Evolutionary conservation across 2,888 invertebrate genomes (phyloP).

Genomic region (Ceriagrion tenellum): DNA sequence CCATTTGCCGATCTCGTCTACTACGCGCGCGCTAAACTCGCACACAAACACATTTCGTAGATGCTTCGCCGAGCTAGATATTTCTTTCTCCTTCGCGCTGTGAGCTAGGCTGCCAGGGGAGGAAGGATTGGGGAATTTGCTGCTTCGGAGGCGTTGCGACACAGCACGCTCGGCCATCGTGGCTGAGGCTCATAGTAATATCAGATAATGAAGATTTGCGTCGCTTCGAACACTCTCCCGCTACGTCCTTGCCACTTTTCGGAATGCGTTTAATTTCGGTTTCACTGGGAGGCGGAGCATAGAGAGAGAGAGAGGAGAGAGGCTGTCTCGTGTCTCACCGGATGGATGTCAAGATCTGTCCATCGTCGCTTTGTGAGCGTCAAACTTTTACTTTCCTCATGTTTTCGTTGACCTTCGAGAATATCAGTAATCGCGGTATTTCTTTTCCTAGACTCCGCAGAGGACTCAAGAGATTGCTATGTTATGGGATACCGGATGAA

Average conservation of each 20-base stretch:
- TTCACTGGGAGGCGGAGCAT: neutral
- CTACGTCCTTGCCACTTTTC: slow-evolving; percentile 11
- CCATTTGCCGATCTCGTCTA: slow-evolving; percentile 24
- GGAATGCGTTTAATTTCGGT: neutral
- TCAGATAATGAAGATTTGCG: slow-evolving; percentile 1
- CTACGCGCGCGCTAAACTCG: slow-evolving; percentile 20
- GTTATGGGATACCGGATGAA: neutral
- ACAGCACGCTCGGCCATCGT: neutral
- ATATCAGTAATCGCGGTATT: neutral
- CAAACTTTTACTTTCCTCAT: neutral
- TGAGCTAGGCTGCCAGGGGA: neutral
- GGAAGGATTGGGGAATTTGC: neutral
- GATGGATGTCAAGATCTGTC: neutral
- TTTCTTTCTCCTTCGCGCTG: neutral
- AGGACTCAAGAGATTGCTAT: neutral
- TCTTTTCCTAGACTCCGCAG: neutral
- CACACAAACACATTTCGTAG: slow-evolving; percentile 32
- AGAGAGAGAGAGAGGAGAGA: neutral
- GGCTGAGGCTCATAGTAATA: slow-evolving; percentile 5
- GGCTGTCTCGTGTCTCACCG: neutral
- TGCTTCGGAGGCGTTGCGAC: neutral
- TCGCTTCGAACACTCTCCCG: neutral
- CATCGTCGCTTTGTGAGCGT: neutral
- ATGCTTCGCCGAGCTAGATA: slow-evolving; percentile 26
- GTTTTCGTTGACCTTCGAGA: neutral